phyloP scores from a whole-genome alignment of 2,888 invertebrate genomes.

The Papilio gigon region DNA sequence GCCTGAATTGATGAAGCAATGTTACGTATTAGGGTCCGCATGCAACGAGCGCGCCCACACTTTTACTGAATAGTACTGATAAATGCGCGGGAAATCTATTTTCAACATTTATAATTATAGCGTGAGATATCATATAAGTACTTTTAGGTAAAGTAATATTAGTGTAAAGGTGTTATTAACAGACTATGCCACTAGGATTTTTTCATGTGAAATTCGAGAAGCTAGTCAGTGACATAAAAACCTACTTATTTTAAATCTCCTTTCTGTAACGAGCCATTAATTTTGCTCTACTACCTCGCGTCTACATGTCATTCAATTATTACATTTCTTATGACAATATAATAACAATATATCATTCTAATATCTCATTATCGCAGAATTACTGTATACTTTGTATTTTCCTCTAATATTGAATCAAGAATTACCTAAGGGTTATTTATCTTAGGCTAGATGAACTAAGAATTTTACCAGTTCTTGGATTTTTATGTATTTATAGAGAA shows the following conservation, averaged over 20 bases:
- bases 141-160: background rate
- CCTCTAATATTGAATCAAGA: background rate
- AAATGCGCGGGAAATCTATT: constrained; percentile 33
- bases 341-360: too few relatives aligned
- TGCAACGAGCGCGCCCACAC: constrained; percentile 38
- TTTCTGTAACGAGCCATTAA: too few relatives aligned
- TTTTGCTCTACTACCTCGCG: too few relatives aligned
- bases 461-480: too few relatives aligned
- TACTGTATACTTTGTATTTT: too few relatives aligned
- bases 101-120: background rate
- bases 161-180: background rate
- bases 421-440: background rate
- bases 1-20: constrained; percentile 69
- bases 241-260: too few relatives aligned
- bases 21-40: constrained; percentile 54
- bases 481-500: too few relatives aligned
- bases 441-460: background rate
- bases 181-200: background rate
- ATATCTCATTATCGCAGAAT: too few relatives aligned
- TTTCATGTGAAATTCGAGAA: background rate
- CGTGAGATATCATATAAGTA: background rate
- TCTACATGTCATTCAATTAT: too few relatives aligned
- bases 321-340: too few relatives aligned
- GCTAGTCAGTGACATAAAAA: background rate
- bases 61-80: constrained; percentile 11